phyloP scores from a whole-genome alignment of 2,888 invertebrate species.

The Gari tellinella region DNA sequence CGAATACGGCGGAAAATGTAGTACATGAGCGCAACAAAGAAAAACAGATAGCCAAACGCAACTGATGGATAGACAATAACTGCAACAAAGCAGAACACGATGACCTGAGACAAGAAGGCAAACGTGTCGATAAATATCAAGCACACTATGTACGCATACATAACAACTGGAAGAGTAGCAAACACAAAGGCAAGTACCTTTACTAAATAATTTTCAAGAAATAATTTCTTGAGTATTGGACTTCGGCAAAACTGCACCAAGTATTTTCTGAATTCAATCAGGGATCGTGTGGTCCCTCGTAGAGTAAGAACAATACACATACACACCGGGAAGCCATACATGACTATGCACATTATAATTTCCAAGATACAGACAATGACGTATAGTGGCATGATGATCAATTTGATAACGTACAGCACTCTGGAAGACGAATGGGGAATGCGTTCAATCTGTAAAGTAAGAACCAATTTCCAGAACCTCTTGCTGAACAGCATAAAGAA shows the following conservation, averaged over 20 bases:
- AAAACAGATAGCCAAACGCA: conserved; percentile 45
- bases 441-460: conserved; percentile 22
- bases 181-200: too few species aligned
- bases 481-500: conserved; percentile 37
- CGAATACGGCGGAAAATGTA: conserved; percentile 34
- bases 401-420: too few species aligned
- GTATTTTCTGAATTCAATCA: conserved; percentile 1
- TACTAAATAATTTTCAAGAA: too few species aligned
- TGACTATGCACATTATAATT: conserved; percentile 17
- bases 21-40: conserved; percentile 44
- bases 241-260: neutral
- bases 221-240: neutral
- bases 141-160: conserved; percentile 17
- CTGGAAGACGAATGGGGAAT: too few species aligned
- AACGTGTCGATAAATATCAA: conserved; percentile 43
- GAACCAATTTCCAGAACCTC: conserved; percentile 26
- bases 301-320: conserved; percentile 22
- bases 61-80: conserved; percentile 36
- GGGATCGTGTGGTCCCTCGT: conserved; percentile 16
- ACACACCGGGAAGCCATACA: conserved; percentile 33
- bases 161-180: neutral
- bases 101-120: conserved; percentile 33
- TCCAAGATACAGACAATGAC: conserved; percentile 28
- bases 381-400: conserved; percentile 12
- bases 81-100: conserved; percentile 40